Percentiles rank a stretch among this genome's conserved stretches.
These are phyloP conservation scores for Drosophila hydei DNA, from an alignment of 1,140 invertebrate genomes.

Conservation along the genomic window DNA sequence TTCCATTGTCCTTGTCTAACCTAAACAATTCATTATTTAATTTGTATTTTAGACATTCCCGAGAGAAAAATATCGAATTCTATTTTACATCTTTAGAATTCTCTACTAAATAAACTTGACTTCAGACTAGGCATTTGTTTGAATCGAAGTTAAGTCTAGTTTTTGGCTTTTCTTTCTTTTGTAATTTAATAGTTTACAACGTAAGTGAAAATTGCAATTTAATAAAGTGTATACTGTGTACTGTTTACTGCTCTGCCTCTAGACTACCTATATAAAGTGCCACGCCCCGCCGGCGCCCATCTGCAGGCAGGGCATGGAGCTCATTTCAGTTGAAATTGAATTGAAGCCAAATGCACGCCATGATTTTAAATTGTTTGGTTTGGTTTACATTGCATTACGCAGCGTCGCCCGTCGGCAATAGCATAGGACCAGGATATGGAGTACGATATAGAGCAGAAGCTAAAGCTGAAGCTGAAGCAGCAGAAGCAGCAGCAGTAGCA, in stretches of 20 bases:
- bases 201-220: slow-evolving; percentile 26
- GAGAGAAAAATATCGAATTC: no score
- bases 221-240: slow-evolving; percentile 37
- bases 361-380: slow-evolving; percentile 82
- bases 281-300: not conserved
- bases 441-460: not conserved
- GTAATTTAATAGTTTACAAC: slow-evolving; percentile 5
- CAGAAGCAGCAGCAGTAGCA: slow-evolving; percentile 1
- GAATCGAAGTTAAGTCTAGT: no score
- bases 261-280: slow-evolving; percentile 27
- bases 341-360: slow-evolving; percentile 81
- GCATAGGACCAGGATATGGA: not conserved
- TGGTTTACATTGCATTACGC: slow-evolving; percentile 79
- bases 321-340: slow-evolving; percentile 80
- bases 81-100: no score
- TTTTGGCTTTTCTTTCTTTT: not conserved
- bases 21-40: no score
- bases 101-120: no score
- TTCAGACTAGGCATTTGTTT: no score
- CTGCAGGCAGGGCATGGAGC: slow-evolving; percentile 45
- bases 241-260: slow-evolving; percentile 9
- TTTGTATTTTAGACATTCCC: no score
- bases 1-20: no score
- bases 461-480: slow-evolving; percentile 6
- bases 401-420: slow-evolving; percentile 31